Conservation (phyloP, 2,888 invertebrate genomes). For the Eucriotettix oculatus region DNA sequence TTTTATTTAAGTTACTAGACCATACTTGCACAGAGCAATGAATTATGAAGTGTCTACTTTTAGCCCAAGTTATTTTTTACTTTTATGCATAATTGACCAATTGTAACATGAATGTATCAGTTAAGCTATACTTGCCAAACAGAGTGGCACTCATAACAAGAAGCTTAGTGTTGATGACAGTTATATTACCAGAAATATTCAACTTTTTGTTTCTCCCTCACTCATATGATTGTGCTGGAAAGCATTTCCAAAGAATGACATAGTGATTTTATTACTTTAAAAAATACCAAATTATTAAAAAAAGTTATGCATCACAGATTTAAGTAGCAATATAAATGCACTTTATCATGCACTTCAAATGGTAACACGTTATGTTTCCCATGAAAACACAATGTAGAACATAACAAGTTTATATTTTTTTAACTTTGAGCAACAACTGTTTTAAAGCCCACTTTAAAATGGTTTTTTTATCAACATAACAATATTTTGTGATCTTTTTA, state of each 20-base stretch:
- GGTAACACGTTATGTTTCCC: conserved; percentile 5
- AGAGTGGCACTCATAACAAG: conserved; percentile 4
- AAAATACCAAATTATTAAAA: neutral
- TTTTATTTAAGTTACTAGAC: conserved; percentile 9
- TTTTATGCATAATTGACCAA: too few species aligned
- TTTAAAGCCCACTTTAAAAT: conserved; percentile 7
- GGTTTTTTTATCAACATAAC: conserved; percentile 5
- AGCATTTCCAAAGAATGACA: conserved; percentile 2
- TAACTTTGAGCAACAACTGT: conserved; percentile 9
- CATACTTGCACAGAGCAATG: conserved; percentile 8
- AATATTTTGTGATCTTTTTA: conserved; percentile 3
- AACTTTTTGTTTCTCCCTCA: neutral
- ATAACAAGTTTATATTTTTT: conserved; percentile 5
- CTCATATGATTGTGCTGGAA: conserved; percentile 5
- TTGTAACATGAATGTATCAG: too few species aligned
- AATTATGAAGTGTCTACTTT: too few species aligned
- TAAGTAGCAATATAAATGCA: conserved; percentile 6
- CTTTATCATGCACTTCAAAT: conserved; percentile 4
- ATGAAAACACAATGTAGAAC: conserved; percentile 7
- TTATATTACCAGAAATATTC: neutral
- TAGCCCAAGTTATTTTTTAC: too few species aligned
- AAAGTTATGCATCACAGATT: conserved; percentile 4
- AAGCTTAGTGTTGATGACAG: neutral
- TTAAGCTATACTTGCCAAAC: neutral
- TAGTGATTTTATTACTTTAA: neutral